Conservation (phyloP, 2,113 vertebrate genomes). For the Oryzias celebensis region DNA sequence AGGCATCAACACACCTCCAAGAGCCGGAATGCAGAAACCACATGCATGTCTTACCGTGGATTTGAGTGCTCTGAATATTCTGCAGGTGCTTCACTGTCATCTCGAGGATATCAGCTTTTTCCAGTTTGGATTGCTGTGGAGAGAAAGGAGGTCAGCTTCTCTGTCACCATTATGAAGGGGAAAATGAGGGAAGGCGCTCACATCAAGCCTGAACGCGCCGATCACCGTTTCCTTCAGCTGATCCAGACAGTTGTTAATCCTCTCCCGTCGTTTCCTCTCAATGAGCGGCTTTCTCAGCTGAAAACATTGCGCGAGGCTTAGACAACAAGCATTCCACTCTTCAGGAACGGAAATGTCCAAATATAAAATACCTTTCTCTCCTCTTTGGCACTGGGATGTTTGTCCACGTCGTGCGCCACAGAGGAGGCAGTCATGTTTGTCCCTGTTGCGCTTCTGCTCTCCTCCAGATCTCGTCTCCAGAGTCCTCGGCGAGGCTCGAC, state of each 20-base stretch:
- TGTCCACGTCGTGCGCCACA: conserved; percentile 63
- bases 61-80: conserved; percentile 83
- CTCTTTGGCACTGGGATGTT: conserved; percentile 79
- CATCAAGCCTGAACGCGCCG: conserved; percentile 85
- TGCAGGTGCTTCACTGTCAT: conserved; percentile 93
- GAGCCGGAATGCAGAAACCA: too few relatives aligned
- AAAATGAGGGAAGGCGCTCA: conserved; percentile 69
- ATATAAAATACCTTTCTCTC: conserved; percentile 85
- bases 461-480: conserved; percentile 66
- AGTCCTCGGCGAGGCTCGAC: conserved; percentile 63
- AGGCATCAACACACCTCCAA: not conserved
- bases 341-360: not conserved
- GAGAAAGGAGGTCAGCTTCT: conserved; percentile 7
- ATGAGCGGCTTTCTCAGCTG: conserved; percentile 90
- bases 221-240: conserved; percentile 88
- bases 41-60: conserved; percentile 75
- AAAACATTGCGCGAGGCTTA: conserved; percentile 2
- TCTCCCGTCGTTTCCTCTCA: conserved; percentile 87
- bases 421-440: conserved; percentile 83
- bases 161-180: not conserved
- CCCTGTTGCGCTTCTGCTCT: conserved; percentile 18
- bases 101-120: conserved; percentile 91
- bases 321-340: too few relatives aligned
- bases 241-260: conserved; percentile 89
- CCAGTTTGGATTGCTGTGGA: conserved; percentile 87